These are phyloP conservation scores for Bembecia ichneumoniformis DNA, from an alignment of 2,888 invertebrate species.

Conservation along the genomic window DNA sequence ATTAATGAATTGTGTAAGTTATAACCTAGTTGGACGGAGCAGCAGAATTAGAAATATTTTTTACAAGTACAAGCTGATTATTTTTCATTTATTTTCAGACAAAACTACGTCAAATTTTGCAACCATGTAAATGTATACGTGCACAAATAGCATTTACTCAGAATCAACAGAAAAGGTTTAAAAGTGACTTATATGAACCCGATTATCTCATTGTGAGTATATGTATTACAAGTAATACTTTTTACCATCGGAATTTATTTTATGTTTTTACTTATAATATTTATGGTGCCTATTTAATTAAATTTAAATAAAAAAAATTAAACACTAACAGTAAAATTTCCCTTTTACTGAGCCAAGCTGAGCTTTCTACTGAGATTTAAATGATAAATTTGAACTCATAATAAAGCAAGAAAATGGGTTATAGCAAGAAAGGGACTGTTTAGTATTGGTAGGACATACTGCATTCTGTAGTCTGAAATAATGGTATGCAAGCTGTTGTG, in stretches of 20 bases:
- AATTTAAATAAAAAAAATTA: too few relatives aligned
- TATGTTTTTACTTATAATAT: neutral
- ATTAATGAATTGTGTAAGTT: slow-evolving; percentile 1
- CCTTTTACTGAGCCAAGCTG: too few relatives aligned
- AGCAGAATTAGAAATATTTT: neutral
- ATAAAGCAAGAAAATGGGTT: too few relatives aligned
- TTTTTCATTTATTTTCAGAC: slow-evolving; percentile 36
- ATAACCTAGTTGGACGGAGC: neutral
- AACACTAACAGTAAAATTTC: too few relatives aligned
- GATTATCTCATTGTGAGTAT: slow-evolving; percentile 80
- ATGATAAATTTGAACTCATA: too few relatives aligned
- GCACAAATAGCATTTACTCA: slow-evolving; percentile 11
- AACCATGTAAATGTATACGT: slow-evolving; percentile 10
- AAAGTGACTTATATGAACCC: slow-evolving; percentile 75
- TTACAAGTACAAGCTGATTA: neutral
- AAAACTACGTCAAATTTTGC: slow-evolving; percentile 21
- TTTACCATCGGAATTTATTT: neutral
- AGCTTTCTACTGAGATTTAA: too few relatives aligned
- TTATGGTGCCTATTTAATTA: neutral
- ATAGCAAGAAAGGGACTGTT: too few relatives aligned
- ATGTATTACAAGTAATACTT: neutral
- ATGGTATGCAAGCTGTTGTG: too few relatives aligned
- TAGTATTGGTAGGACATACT: too few relatives aligned
- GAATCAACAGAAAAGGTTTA: slow-evolving; percentile 30
- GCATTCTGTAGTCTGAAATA: too few relatives aligned